phyloP scores from a whole-genome alignment of 2,113 vertebrate species.

The Grantiella picta region DNA sequence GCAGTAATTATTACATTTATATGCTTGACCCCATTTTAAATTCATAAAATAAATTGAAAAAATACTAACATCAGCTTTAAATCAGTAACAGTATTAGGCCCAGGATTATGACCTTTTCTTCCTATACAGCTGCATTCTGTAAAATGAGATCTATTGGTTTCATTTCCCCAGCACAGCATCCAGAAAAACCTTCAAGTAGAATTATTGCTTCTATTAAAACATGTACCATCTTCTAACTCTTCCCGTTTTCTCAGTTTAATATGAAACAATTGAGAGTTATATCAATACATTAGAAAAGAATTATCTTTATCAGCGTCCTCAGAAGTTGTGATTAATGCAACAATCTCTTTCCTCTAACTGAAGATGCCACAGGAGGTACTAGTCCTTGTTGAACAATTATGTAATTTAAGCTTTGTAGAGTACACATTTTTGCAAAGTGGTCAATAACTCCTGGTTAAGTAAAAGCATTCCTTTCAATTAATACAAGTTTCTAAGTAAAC shows the following conservation, averaged over 20 bases:
- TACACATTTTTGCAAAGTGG: conserved; percentile 12
- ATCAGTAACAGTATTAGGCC: conserved; percentile 24
- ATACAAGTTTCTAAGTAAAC: conserved; percentile 20
- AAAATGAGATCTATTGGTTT: conserved; percentile 67
- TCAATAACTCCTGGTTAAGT: conserved; percentile 51
- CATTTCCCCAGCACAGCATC: conserved; percentile 68
- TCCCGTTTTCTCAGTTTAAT: conserved; percentile 63
- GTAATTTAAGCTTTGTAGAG: conserved; percentile 47
- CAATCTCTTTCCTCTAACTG: conserved; percentile 29
- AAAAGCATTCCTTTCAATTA: conserved; percentile 61
- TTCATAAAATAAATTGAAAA: conserved; percentile 15
- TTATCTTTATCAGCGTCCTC: conserved; percentile 67
- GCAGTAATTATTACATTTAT: background rate
- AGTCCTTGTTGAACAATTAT: conserved; percentile 46
- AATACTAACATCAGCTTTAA: conserved; percentile 19
- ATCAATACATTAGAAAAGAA: conserved; percentile 68
- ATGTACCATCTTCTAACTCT: conserved; percentile 58
- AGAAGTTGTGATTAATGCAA: conserved; percentile 61
- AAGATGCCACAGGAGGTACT: conserved; percentile 13
- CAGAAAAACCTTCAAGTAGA: conserved; percentile 67
- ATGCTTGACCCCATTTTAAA: background rate
- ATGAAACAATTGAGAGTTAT: conserved; percentile 74
- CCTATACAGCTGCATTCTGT: conserved; percentile 3
- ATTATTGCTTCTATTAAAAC: conserved; percentile 76
- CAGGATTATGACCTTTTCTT: conserved; percentile 16